These are phyloP conservation scores for Pseudobourletiella spinata DNA, from an alignment of 1,140 invertebrate genomes.

Conservation along the genomic window DNA sequence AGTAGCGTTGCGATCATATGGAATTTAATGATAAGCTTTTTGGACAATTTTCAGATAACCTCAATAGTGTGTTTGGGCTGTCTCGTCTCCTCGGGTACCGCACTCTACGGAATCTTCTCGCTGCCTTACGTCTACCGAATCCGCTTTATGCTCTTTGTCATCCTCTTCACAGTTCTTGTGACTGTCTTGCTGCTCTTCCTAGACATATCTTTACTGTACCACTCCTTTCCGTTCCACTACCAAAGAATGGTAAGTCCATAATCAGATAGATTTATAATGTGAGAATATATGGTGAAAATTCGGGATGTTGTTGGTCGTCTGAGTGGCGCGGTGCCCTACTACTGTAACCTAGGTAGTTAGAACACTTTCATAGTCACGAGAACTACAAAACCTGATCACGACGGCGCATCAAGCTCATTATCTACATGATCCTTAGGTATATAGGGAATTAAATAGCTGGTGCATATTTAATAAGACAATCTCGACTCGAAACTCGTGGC, in stretches of 20 bases:
- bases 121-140: slow-evolving; percentile 55
- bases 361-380: no score
- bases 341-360: no score
- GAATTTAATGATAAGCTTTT: not conserved
- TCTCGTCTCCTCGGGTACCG: slow-evolving; percentile 63
- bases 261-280: not conserved
- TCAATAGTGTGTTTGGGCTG: slow-evolving; percentile 63
- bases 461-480: no score
- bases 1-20: no score
- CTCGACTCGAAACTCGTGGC: no score
- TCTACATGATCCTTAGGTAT: no score
- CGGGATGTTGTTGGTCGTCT: no score
- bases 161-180: slow-evolving; percentile 68
- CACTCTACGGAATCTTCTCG: slow-evolving; percentile 57
- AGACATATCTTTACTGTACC: slow-evolving; percentile 60
- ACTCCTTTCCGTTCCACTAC: slow-evolving; percentile 39
- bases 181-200: slow-evolving; percentile 70
- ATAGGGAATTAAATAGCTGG: no score
- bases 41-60: slow-evolving; percentile 51
- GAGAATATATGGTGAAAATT: not conserved
- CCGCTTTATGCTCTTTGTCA: slow-evolving; percentile 65
- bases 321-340: no score
- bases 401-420: no score
- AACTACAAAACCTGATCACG: no score
- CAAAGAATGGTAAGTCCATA: slow-evolving; percentile 36